These are phyloP conservation scores for Callionymus lyra DNA, from an alignment of 2,113 vertebrate genomes.

Conservation along the genomic window DNA sequence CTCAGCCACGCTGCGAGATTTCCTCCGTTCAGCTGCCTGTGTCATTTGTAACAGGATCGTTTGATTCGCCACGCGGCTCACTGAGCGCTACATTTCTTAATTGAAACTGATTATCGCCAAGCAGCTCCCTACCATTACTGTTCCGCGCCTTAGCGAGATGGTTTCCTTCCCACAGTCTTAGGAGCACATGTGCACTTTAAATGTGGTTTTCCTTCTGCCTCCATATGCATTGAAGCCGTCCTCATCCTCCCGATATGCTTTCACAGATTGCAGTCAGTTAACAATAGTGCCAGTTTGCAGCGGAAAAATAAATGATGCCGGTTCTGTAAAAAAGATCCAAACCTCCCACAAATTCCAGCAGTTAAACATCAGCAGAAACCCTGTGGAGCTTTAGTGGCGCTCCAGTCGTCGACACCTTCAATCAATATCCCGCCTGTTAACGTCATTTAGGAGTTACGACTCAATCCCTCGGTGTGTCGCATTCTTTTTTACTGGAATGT, in stretches of 20 bases:
- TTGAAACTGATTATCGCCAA: conserved; percentile 29
- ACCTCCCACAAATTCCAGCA: conserved; percentile 39
- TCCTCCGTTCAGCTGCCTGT: neutral
- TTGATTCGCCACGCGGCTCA: conserved; percentile 12
- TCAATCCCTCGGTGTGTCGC: conserved; percentile 8
- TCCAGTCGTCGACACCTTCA: conserved; percentile 42
- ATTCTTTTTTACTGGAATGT: conserved; percentile 2
- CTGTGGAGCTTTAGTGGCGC: conserved; percentile 35
- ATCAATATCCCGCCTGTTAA: conserved; percentile 39
- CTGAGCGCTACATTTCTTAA: conserved; percentile 26
- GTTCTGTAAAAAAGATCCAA: conserved; percentile 43
- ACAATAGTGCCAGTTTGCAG: conserved; percentile 29
- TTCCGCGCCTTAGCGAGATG: conserved; percentile 6
- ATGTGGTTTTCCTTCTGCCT: conserved; percentile 12
- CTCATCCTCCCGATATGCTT: conserved; percentile 38
- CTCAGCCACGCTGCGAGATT: neutral
- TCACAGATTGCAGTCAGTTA: conserved; percentile 44
- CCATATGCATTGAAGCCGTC: conserved; percentile 25
- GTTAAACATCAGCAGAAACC: conserved; percentile 38
- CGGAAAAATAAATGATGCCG: conserved; percentile 53
- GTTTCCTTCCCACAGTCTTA: conserved; percentile 4
- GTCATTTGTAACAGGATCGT: conserved; percentile 10
- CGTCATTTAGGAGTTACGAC: conserved; percentile 35
- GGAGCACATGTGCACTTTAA: conserved; percentile 7
- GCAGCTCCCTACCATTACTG: conserved; percentile 11